Conservation (phyloP, 1,140 invertebrate genomes). For the Stenopsyche tienmushanensis region DNA sequence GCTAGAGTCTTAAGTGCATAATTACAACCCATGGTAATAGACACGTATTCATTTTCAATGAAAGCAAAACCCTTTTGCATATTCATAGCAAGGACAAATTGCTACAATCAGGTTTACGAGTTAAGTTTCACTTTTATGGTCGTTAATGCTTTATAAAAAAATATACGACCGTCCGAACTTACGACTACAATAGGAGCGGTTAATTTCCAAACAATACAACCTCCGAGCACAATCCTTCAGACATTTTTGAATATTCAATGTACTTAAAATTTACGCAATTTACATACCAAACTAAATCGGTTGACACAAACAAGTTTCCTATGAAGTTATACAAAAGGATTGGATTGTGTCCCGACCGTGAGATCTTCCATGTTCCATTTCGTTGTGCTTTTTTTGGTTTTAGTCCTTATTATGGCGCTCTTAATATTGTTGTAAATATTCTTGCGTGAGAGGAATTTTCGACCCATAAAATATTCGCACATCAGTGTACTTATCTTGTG, state of each 20-base stretch:
- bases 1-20: too few relatives aligned
- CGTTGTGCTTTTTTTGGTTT: too few relatives aligned
- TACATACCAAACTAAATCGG: slow-evolving; percentile 36
- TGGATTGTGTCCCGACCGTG: not conserved
- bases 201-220: slow-evolving; percentile 1
- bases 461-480: slow-evolving; percentile 27
- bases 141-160: slow-evolving; percentile 23
- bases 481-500: slow-evolving; percentile 19
- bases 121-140: slow-evolving; percentile 36
- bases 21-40: too few relatives aligned
- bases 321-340: too few relatives aligned
- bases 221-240: not conserved
- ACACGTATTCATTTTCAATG: too few relatives aligned
- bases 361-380: too few relatives aligned
- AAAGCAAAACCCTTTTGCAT: slow-evolving; percentile 35
- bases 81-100: slow-evolving; percentile 37
- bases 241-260: slow-evolving; percentile 31
- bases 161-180: slow-evolving; percentile 7
- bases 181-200: slow-evolving; percentile 21
- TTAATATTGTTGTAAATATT: too few relatives aligned
- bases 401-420: too few relatives aligned
- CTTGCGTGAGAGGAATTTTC: not conserved
- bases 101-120: slow-evolving; percentile 30
- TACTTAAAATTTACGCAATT: slow-evolving; percentile 32
- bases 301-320: slow-evolving; percentile 10